Evolutionary conservation across 2,888 invertebrate genomes (phyloP), one percentile per base, ranked within the genome.

Genomic region (Brachypterus glaber): DNA sequence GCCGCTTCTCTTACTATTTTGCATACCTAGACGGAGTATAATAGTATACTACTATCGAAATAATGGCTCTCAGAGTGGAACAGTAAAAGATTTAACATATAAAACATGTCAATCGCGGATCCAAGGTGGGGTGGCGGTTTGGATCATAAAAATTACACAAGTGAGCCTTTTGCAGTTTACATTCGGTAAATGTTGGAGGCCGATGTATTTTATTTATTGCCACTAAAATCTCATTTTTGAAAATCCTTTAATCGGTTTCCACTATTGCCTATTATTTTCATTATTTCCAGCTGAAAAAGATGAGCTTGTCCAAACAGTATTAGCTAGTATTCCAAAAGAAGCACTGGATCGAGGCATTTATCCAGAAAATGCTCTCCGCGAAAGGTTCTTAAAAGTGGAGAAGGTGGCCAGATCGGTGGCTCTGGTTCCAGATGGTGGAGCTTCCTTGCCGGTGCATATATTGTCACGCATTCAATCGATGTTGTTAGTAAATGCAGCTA

Each of bases 381-480:
- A 89, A 48, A 74, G 88, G 46, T 97, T 96, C 63, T 66, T 87
- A 5, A 78, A 77, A 67, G 78, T 91, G 51, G 86, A 87, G 57
- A 71, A 76, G 40, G 75, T 88, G 7, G 91, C 92, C 3, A 73
- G 81, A 40, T 79, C 82, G 48, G 77, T 96, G 35, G 92, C 95
- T 0, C 63, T 93, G 47, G 77, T 97, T 2, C 91, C 91, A 0
- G 87, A 85, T 39, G 76, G 78, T 11, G 92, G 93, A n/a, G 91
- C 85, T n/a, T 70, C 80, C 1, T 64, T 95, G 34, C 82, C 85
- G 0, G 66, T 85, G 7, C 90, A 89, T 66, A 68, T 92, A 51
- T 67, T 93, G 9, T 92, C 92, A 2, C 93, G 84, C 70, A 58
- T 96, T 26, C 93, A 95, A 63, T 90, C 90, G n/a, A 64, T 86